phyloP scores from a whole-genome alignment of 2,888 invertebrate genomes.

The Oscheius sp. region DNA sequence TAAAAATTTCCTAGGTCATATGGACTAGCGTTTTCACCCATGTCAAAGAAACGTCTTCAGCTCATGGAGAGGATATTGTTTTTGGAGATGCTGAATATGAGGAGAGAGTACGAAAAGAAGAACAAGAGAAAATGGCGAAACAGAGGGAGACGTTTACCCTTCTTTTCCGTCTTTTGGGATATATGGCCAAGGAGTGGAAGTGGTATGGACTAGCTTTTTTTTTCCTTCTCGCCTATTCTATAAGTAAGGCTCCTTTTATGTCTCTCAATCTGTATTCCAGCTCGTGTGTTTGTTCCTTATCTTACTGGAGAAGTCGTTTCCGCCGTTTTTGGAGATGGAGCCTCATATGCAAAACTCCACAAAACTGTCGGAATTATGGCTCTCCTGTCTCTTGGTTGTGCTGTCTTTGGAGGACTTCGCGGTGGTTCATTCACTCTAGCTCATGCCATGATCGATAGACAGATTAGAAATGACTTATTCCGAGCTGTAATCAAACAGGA shows the following conservation, averaged over 20 bases:
- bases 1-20: conserved; percentile 45
- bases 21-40: conserved; percentile 63
- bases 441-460: conserved; percentile 67
- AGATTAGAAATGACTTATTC: conserved; percentile 69
- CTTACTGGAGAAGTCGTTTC: conserved; percentile 70
- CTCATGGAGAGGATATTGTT: conserved; percentile 45
- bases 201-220: conserved; percentile 66
- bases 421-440: conserved; percentile 71
- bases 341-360: conserved; percentile 63
- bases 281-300: conserved; percentile 68
- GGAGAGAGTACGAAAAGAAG: conserved; percentile 50
- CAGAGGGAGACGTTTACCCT: conserved; percentile 67
- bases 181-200: conserved; percentile 67
- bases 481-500: conserved; percentile 70
- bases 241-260: conserved; percentile 50
- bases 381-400: conserved; percentile 56
- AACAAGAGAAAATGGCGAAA: conserved; percentile 58
- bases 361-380: conserved; percentile 63
- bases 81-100: conserved; percentile 51
- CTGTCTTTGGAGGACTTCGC: conserved; percentile 70
- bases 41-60: conserved; percentile 58
- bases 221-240: conserved; percentile 66
- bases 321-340: conserved; percentile 62
- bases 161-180: conserved; percentile 61
- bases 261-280: not conserved